Evolutionary conservation across 2,888 invertebrate genomes (phyloP).

Genomic region (Meiosimyza decipiens): DNA sequence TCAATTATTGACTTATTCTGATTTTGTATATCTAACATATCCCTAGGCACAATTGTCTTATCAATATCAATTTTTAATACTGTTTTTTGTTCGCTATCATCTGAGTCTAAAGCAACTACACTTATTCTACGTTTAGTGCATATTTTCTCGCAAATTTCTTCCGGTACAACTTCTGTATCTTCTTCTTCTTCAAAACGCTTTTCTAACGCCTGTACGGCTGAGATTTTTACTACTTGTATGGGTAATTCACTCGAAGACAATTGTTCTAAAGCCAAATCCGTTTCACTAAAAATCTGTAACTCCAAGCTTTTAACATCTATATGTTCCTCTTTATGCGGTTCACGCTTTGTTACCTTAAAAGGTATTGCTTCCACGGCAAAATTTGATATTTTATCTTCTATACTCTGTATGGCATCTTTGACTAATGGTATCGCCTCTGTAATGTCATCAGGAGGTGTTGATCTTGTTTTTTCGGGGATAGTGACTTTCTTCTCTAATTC

Average conservation of each 20-base stretch:
- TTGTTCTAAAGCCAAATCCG: conserved; percentile 52
- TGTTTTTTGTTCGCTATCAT: too few relatives aligned
- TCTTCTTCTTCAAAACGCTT: conserved; percentile 49
- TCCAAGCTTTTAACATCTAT: conserved; percentile 48
- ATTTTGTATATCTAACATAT: too few relatives aligned
- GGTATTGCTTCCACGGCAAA: conserved; percentile 54
- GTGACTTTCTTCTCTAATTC: conserved; percentile 65
- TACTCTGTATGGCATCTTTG: conserved; percentile 69
- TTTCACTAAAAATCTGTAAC: conserved; percentile 54
- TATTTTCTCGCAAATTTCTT: conserved; percentile 58
- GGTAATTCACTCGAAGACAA: conserved; percentile 51
- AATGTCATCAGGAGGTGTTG: conserved; percentile 25
- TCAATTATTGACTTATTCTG: too few relatives aligned
- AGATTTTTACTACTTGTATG: conserved; percentile 48
- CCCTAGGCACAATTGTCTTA: too few relatives aligned
- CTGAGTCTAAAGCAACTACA: conserved; percentile 52
- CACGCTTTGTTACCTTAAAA: conserved; percentile 59
- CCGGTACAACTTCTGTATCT: conserved; percentile 42
- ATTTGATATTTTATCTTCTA: conserved; percentile 68
- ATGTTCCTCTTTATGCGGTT: conserved; percentile 48
- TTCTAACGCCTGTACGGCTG: conserved; percentile 51
- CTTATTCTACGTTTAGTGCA: conserved; percentile 54
- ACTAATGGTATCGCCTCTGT: conserved; percentile 66
- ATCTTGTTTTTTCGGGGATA: conserved; percentile 30
- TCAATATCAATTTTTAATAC: too few relatives aligned